Evolutionary conservation across 2,888 invertebrate genomes (phyloP).

Genomic region (Cheilosia vulpina): DNA sequence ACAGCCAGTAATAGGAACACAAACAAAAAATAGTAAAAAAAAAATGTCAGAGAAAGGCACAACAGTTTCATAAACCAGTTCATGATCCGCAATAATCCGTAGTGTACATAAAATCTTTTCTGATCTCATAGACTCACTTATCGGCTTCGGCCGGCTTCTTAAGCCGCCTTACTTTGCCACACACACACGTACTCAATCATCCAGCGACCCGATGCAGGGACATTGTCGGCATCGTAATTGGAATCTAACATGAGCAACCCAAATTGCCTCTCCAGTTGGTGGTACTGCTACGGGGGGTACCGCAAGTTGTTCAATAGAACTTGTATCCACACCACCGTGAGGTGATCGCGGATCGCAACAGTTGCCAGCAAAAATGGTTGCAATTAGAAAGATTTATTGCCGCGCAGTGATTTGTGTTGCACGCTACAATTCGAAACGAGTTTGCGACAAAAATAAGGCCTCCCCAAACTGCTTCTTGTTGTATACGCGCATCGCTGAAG

Average conservation of each 20-base stretch:
- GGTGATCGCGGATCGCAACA: constrained; percentile 22
- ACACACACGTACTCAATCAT: constrained; percentile 34
- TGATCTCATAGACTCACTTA: constrained; percentile 12
- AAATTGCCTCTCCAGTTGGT: constrained; percentile 35
- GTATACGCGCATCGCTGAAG: background rate
- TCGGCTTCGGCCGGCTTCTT: constrained; percentile 1
- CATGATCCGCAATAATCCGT: constrained; percentile 23
- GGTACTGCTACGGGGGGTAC: background rate
- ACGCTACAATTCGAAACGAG: constrained; percentile 13
- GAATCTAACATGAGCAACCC: constrained; percentile 45
- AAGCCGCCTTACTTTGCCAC: constrained; percentile 9
- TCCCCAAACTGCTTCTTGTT: background rate
- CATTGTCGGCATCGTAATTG: constrained; percentile 64
- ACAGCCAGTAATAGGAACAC: too few species aligned
- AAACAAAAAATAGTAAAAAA: too few species aligned
- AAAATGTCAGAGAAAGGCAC: background rate
- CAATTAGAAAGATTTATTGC: constrained; percentile 62
- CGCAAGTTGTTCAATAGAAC: constrained; percentile 21
- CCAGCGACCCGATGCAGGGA: constrained; percentile 21
- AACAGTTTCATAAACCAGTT: constrained; percentile 1
- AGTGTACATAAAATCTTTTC: constrained; percentile 32
- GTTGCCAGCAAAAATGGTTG: constrained; percentile 39
- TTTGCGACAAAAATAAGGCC: constrained; percentile 18
- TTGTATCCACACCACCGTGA: constrained; percentile 3
- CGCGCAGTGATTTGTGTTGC: constrained; percentile 38